These are phyloP conservation scores for Nezara viridula DNA, from an alignment of 2,888 invertebrate genomes.

Conservation along the genomic window DNA sequence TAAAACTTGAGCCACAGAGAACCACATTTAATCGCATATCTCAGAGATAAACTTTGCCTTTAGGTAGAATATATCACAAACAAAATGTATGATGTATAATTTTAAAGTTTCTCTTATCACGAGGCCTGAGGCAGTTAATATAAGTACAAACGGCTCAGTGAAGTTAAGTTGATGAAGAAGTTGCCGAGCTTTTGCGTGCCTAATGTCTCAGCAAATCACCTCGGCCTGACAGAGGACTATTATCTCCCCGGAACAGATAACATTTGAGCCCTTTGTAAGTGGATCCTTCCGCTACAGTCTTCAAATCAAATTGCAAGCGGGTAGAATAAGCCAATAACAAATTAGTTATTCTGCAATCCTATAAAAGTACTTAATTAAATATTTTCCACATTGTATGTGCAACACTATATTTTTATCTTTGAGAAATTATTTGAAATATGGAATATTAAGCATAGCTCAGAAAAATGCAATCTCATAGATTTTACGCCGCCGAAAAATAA, in stretches of 20 bases:
- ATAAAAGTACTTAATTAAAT: no score
- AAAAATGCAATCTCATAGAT: no score
- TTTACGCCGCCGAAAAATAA: no score
- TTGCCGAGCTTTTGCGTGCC: conserved; percentile 11
- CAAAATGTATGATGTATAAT: conserved; percentile 6
- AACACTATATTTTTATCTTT: no score
- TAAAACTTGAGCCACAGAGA: neutral
- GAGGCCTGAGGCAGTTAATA: neutral
- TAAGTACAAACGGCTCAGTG: neutral
- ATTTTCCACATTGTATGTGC: no score
- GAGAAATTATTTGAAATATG: no score
- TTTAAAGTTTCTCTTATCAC: conserved; percentile 9
- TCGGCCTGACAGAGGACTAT: neutral
- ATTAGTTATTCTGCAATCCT: neutral
- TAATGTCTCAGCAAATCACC: conserved; percentile 26
- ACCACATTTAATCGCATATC: neutral
- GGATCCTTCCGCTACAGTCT: neutral
- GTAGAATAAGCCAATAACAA: neutral
- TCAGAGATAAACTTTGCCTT: neutral
- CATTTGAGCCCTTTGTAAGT: neutral
- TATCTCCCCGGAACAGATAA: neutral
- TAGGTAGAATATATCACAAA: neutral
- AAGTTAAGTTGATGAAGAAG: conserved; percentile 11
- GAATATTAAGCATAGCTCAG: no score
- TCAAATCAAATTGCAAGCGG: neutral